Evolutionary conservation across 2,797 vertebrate genomes (phyloP), one percentile per base, ranked within the genome.

Genomic region (Artibeus jamaicensis): DNA sequence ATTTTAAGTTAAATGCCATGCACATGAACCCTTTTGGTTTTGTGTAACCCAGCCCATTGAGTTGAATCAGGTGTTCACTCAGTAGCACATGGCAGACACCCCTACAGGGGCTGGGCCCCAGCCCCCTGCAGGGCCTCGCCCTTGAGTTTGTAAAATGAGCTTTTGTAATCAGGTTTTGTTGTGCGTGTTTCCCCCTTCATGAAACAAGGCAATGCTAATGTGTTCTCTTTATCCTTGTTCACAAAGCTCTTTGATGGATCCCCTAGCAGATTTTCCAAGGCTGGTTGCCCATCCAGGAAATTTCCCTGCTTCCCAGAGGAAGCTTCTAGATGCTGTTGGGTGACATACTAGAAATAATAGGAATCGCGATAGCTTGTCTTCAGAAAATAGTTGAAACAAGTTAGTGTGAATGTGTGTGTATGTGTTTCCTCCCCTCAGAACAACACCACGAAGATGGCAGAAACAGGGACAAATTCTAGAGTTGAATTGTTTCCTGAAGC

Each of bases 1-100:
- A 98, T 98, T 98, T 98, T 98, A 98, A 98, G 98, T 98, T 98
- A 98, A 98, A 98, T 97, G 98, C 97, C 97, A 97, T 21, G 85
- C 96, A 96, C 96, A 98, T 96, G 97, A 98, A 98, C 96, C 97
- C 97, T 98, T 98, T 96, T 18, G 86, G 97, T 98, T 98, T 98
- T 96, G 89, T 98, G 97, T 98, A 97, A 97, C 93, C 83, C 81
- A 94, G 91, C 86, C 97, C 79, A 96, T 70, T 94, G 97, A 98
- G 96, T 97, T 18, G 85, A 96, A 90, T 93, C 95, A 86, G 76
- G 82, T 74, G 82, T 81, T 70, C 9, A 10, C 73, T 77, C 26
- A 21, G 86, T 55, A 84, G 50, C 26, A 3, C 5, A 1, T 21
- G 92, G 71, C 16, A 15, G 96, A 95, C 85, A 55, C 42, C 65